Conservation (phyloP, 1,140 invertebrate genomes). For the Mylabris phalerata region DNA sequence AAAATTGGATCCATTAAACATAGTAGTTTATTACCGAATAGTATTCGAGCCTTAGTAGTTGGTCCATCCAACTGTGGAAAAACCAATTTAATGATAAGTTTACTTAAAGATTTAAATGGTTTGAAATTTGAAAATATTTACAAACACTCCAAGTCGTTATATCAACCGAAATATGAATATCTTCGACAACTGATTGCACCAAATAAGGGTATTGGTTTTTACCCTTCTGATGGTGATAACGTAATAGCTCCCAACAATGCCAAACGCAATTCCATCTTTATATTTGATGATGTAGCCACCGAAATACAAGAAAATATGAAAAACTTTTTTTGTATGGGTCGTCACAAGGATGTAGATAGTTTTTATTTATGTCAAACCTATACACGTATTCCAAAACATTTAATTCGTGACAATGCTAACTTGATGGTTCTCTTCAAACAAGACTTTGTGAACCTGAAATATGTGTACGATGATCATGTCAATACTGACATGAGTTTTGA, state of each 20-base stretch:
- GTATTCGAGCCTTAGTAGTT: neutral
- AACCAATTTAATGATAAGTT: conserved; percentile 18
- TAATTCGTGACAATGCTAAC: conserved; percentile 41
- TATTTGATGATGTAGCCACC: conserved; percentile 17
- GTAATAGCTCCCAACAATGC: conserved; percentile 27
- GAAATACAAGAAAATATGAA: conserved; percentile 36
- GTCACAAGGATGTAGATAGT: conserved; percentile 38
- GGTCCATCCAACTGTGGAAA: conserved; percentile 25
- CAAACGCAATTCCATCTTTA: neutral
- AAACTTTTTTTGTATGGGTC: conserved; percentile 37
- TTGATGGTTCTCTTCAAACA: conserved; percentile 30
- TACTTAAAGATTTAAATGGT: conserved; percentile 23
- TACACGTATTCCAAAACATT: conserved; percentile 39
- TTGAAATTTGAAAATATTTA: conserved; percentile 26
- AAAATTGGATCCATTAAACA: too few relatives aligned
- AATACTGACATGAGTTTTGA: conserved; percentile 31
- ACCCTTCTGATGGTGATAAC: conserved; percentile 33
- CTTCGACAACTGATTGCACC: conserved; percentile 16
- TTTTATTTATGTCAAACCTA: conserved; percentile 29
- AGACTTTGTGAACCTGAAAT: conserved; percentile 40
- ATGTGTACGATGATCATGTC: conserved; percentile 22
- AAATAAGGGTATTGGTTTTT: conserved; percentile 27
- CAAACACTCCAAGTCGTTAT: conserved; percentile 24
- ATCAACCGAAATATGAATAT: conserved; percentile 26
- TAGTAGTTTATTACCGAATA: too few relatives aligned